These are phyloP conservation scores for Leptobrachium leishanense DNA, from an alignment of 2,113 vertebrate genomes.

Conservation along the genomic window DNA sequence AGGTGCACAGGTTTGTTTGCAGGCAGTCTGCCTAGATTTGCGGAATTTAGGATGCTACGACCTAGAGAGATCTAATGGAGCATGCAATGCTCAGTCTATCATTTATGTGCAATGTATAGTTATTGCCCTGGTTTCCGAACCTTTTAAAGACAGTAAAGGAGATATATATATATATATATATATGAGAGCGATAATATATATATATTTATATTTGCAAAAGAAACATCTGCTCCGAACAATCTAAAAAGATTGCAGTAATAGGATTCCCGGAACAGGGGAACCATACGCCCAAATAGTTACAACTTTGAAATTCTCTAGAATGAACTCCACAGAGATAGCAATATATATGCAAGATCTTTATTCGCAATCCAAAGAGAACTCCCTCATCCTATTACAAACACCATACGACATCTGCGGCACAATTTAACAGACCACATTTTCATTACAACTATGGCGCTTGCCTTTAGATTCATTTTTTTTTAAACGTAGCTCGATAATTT, in stretches of 20 bases:
- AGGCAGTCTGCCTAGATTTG: not conserved
- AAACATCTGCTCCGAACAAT: conserved; percentile 1
- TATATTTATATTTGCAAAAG: not conserved
- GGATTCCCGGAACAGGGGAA: not conserved
- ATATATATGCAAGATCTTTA: not conserved
- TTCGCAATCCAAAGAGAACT: not conserved
- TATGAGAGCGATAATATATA: too few species aligned
- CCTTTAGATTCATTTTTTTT: not conserved
- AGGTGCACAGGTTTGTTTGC: conserved; percentile 34
- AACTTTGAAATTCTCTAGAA: not conserved
- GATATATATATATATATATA: not conserved
- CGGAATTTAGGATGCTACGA: conserved; percentile 1
- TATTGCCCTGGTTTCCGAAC: not conserved
- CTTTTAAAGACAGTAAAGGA: not conserved
- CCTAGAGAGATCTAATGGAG: not conserved
- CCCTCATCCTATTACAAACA: not conserved
- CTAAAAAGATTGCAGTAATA: not conserved
- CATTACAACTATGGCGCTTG: not conserved
- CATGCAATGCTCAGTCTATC: not conserved
- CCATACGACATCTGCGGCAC: conserved; percentile 2
- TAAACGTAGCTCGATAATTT: not conserved
- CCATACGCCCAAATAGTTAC: not conserved
- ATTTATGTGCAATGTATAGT: not conserved
- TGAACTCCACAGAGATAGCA: not conserved
- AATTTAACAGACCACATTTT: not conserved